Evolutionary conservation across 2,888 invertebrate species (phyloP), one percentile per base, ranked within the genome.

Genomic region (Drosophila vallismaia): DNA sequence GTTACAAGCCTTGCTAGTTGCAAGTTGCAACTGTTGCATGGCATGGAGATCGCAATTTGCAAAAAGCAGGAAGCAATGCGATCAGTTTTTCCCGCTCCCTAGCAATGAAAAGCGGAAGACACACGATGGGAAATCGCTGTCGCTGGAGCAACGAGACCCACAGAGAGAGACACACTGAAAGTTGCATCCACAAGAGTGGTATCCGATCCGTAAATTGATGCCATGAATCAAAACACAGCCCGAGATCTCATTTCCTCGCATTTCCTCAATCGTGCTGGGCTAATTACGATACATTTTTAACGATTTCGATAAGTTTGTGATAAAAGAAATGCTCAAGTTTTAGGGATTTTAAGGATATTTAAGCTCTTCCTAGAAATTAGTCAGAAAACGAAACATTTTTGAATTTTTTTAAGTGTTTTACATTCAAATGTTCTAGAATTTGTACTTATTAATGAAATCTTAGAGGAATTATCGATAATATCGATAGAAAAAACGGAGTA

Each of bases 1-100:
- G 75, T 70, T 72, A 62, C 45, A 31, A 42, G 45, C 33, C 42
- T 53, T 31, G 33, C 6, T 8, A 14, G 36, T 10, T 12, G 28
- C 44, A 19, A n/a, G 29, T 36, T 75, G 67, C 77, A 70, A 72
- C 75, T 82, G 76, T 73, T 82, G 77, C 83, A 70, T 71, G 71
- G 52, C 63, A 70, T 71, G 71, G 52, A 56, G 63, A 71, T 71
- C 63, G 36, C 36, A 36, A 36, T 36, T 36, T n/a, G 33, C 55
- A 71, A 62, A 71, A 62, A 71, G 71, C 71, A 71, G 71, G 71
- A 71, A 71, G 71, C 71, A 38, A 48, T 24, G 44, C 52, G 49
- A 63, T 49, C 51, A 49, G 48, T 31, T 52, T 52, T 52, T 38
- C 31, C 28, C 52, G 1, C 36, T 36, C 19, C 19, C 19, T 19